These are phyloP conservation scores for Callorhinus ursinus DNA, from an alignment of 2,113 vertebrate species.

Conservation along the genomic window DNA sequence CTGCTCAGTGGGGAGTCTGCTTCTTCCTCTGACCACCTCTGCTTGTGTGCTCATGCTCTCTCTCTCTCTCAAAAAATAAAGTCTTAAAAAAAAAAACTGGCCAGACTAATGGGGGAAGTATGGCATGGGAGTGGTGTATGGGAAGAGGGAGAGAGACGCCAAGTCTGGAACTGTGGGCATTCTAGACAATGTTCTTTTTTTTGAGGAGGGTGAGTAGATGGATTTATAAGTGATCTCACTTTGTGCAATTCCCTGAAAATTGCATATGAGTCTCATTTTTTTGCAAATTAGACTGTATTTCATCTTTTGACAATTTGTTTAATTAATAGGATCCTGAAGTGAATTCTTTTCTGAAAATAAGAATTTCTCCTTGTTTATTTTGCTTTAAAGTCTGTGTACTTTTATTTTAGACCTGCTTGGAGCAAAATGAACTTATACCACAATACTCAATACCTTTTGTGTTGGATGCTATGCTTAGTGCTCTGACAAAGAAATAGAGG, in stretches of 20 bases:
- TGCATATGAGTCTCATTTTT: not conserved
- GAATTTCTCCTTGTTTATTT: not conserved
- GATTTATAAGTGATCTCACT: slow-evolving; percentile 11
- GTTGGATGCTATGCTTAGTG: not conserved
- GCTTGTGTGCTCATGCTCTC: not conserved
- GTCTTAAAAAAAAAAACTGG: not conserved
- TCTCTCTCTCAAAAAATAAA: not conserved
- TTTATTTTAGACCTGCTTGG: not conserved
- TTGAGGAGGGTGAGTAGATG: not conserved
- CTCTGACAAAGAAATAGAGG: not conserved
- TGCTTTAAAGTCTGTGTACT: not conserved
- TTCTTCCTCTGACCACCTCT: not conserved
- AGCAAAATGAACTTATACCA: not conserved
- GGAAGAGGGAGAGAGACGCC: not conserved
- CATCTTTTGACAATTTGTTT: not conserved
- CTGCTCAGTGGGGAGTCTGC: not conserved
- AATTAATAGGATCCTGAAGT: not conserved
- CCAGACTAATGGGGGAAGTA: not conserved
- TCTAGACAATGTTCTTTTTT: not conserved
- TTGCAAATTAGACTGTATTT: not conserved
- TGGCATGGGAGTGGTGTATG: not conserved
- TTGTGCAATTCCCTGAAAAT: not conserved
- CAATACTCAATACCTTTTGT: not conserved
- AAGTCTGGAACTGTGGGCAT: not conserved
- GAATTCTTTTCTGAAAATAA: not conserved